These are phyloP conservation scores for Caloenas nicobarica DNA, from an alignment of 2,113 vertebrate genomes.

Conservation along the genomic window DNA sequence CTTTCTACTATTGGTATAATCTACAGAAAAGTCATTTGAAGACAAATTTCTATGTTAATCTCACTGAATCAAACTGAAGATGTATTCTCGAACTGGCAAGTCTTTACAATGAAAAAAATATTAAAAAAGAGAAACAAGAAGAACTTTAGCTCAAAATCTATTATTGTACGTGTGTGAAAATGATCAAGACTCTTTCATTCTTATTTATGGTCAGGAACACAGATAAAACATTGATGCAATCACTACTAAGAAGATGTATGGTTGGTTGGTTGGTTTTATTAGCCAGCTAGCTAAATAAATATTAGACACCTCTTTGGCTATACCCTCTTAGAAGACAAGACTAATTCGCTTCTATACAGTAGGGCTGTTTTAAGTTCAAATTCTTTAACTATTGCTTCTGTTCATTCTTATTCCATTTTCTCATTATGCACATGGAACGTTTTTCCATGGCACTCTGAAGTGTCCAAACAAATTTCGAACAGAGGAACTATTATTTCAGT, in stretches of 20 bases:
- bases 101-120: neutral
- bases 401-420: neutral
- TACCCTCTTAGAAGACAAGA: neutral
- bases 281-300: neutral
- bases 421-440: neutral
- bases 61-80: neutral
- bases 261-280: neutral
- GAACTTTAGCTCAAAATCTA: neutral
- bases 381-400: neutral
- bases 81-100: neutral
- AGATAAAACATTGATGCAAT: neutral
- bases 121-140: neutral
- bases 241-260: neutral
- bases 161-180: neutral
- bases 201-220: neutral
- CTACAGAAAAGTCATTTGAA: neutral
- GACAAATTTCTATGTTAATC: neutral
- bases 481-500: neutral
- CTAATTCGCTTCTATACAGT: neutral
- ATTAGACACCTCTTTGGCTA: neutral
- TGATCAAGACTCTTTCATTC: neutral
- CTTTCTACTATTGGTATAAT: neutral
- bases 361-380: neutral
- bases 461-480: neutral
- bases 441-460: neutral